phyloP scores from a whole-genome alignment of 2,113 vertebrate species.

The Cyphomyrus plagiostoma region DNA sequence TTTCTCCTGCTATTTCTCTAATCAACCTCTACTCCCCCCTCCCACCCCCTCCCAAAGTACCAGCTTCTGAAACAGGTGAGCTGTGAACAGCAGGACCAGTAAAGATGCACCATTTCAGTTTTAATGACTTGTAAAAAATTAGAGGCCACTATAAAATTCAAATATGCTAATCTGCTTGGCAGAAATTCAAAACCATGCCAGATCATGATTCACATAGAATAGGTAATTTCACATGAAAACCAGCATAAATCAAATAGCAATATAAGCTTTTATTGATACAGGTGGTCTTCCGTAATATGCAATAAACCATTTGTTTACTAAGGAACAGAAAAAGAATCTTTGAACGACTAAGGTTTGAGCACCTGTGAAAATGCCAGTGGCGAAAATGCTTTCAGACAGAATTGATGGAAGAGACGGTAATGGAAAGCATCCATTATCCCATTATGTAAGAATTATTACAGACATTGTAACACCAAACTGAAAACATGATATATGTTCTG shows the following conservation, averaged over 20 bases:
- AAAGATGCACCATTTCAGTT: neutral
- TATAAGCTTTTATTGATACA: neutral
- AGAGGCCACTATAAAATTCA: slow-evolving; percentile 3
- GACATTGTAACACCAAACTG: neutral
- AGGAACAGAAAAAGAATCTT: neutral
- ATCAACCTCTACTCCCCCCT: neutral
- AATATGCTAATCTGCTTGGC: neutral
- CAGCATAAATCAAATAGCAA: neutral
- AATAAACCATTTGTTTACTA: neutral
- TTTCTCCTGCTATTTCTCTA: neutral
- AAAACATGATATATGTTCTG: neutral
- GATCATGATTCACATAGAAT: neutral
- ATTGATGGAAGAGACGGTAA: neutral
- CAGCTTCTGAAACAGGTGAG: neutral
- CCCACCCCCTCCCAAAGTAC: neutral
- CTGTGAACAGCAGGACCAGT: neutral
- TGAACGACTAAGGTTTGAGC: neutral
- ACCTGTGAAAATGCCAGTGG: neutral
- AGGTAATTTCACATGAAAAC: neutral
- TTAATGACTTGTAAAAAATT: neutral
- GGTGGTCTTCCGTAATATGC: neutral
- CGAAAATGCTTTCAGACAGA: neutral
- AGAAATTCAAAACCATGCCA: neutral
- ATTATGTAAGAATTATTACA: neutral
- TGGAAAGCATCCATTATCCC: neutral